Conservation (phyloP, 1,140 invertebrate species). For the Trichogramma pretiosum region DNA sequence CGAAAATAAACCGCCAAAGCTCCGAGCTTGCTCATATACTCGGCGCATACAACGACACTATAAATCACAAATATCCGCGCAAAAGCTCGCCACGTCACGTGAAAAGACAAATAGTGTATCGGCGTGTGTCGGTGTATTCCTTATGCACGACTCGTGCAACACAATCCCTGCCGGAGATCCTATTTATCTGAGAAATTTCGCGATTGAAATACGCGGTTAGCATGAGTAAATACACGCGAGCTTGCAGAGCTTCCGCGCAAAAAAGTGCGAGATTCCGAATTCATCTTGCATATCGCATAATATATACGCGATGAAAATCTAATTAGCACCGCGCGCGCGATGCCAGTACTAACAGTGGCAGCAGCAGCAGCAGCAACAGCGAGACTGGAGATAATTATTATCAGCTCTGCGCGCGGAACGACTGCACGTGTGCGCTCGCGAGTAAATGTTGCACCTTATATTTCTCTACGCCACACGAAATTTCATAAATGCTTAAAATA, state of each 20-base stretch:
- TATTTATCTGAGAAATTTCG: too few species aligned
- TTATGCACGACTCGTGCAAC: too few species aligned
- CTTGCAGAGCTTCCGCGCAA: not conserved
- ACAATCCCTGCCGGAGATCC: too few species aligned
- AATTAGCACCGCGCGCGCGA: slow-evolving; percentile 10
- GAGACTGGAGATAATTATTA: slow-evolving; percentile 20
- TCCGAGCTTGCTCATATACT: too few species aligned
- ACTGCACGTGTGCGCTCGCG: not conserved
- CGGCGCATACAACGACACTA: too few species aligned
- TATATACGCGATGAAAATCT: slow-evolving; percentile 20
- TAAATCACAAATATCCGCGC: too few species aligned
- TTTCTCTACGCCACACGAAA: not conserved
- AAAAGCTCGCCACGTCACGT: too few species aligned
- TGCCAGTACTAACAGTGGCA: not conserved
- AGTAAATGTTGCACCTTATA: not conserved
- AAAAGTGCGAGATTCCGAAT: slow-evolving; percentile 1
- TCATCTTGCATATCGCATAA: slow-evolving; percentile 9
- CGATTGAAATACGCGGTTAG: slow-evolving; percentile 3
- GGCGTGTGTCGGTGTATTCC: too few species aligned
- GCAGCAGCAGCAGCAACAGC: too few species aligned
- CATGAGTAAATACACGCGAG: slow-evolving; percentile 6
- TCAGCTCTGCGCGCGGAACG: not conserved
- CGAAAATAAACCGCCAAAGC: too few species aligned
- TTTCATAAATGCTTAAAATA: too few species aligned
- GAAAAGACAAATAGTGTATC: too few species aligned